Base-by-base conservation (phyloP, 2,888 invertebrate species). In the Homarus gammarus region DNA sequence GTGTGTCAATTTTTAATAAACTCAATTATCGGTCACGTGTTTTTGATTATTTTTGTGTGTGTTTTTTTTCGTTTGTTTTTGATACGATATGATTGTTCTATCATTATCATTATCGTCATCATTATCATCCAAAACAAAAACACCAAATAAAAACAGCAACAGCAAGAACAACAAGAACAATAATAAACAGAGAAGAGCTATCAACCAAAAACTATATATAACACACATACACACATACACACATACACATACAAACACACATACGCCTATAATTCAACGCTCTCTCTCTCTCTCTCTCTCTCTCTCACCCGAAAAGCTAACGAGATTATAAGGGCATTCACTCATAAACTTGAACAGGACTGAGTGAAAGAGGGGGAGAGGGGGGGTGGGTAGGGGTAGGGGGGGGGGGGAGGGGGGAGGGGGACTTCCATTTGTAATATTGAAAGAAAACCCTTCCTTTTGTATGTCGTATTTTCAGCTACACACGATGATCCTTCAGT, bases 241-340 rank as follows among this genome's bases (percentile, higher is more conserved):
- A n/a, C n/a, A n/a, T n/a, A 44, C 44, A n/a, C n/a, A n/a, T n/a
- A n/a, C n/a, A n/a, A n/a, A n/a, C n/a, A n/a, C n/a, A n/a, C n/a
- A 75, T 44, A 75, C 31, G 75, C 44, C 44, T 49, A 75, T 75
- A 75, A 75, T 75, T 75, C 75, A 75, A 27, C 68, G 22, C 82
- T 27, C 51, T 33, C 22, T 49, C 44, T 75, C 79, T 33, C 44
- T n/a, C n/a, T n/a, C 82, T 27, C 51, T 33, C 22, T 49, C 44
- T 75, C 79, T 33, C 44, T n/a, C n/a, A n/a, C n/a, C n/a, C n/a
- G n/a, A 22, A 87, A 61, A 44, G 72, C 81, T 73, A 81, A 73
- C 73, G 73, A 81, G 81, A 87, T 86, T 86, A 86, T 86, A 86
- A 86, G 86, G 51, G 79, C 36, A 86, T 86, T 86, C 86, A 86